Evolutionary conservation across 2,113 vertebrate species (phyloP).

Genomic region (Arvicanthis niloticus): DNA sequence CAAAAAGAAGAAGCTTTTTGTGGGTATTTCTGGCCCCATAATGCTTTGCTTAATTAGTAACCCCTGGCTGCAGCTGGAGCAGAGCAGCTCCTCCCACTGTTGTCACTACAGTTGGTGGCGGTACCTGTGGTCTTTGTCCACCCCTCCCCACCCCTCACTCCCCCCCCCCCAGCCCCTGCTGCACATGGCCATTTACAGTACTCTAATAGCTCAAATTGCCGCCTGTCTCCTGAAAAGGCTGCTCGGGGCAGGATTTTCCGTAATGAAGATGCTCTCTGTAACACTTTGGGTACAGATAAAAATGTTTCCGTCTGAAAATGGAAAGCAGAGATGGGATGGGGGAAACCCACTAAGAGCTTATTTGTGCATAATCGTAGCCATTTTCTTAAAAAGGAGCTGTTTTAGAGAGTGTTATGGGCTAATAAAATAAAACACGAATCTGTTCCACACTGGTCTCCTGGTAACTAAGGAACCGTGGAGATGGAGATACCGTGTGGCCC

Average conservation of each 20-base stretch:
- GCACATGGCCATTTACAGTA: background rate
- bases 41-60: background rate
- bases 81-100: background rate
- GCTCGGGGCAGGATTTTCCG: background rate
- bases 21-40: slow-evolving; percentile 9
- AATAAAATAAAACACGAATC: slow-evolving; percentile 24
- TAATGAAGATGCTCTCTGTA: slow-evolving; percentile 13
- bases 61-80: slow-evolving; percentile 28
- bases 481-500: background rate
- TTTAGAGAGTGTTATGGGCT: slow-evolving; percentile 38
- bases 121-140: background rate
- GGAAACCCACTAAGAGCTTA: slow-evolving; percentile 60
- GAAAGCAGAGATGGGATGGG: background rate
- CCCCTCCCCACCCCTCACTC: background rate
- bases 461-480: slow-evolving; percentile 43
- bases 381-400: slow-evolving; percentile 61
- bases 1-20: background rate
- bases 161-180: background rate
- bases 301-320: slow-evolving; percentile 51
- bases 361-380: slow-evolving; percentile 57
- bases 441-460: background rate
- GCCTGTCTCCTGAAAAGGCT: background rate
- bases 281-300: slow-evolving; percentile 13
- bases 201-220: slow-evolving; percentile 6
- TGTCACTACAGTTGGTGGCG: background rate